Conservation (phyloP, 2,888 invertebrate genomes). For the Dexiosoma caninum region DNA sequence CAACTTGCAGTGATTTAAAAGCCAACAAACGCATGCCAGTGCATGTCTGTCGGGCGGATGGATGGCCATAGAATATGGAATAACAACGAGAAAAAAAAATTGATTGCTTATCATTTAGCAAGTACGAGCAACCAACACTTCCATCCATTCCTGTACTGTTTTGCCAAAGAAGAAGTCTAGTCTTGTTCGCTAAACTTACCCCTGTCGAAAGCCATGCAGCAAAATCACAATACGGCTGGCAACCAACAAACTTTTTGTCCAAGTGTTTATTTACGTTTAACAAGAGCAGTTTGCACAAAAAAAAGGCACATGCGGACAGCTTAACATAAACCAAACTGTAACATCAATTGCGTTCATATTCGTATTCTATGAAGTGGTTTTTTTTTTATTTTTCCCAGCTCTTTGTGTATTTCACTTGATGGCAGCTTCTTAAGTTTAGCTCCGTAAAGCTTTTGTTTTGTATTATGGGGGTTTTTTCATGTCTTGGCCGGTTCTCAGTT, state of each 20-base stretch:
- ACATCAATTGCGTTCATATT: neutral
- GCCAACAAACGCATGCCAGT: slow-evolving; percentile 15
- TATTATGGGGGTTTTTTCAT: slow-evolving; percentile 10
- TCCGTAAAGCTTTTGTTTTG: slow-evolving; percentile 45
- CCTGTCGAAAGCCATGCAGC: neutral
- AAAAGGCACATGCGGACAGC: slow-evolving; percentile 65
- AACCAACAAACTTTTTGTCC: slow-evolving; percentile 41
- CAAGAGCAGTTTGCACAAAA: slow-evolving; percentile 64
- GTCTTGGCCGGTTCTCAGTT: neutral
- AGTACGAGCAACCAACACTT: neutral
- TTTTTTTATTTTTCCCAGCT: neutral
- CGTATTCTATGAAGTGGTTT: neutral
- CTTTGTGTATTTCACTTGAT: slow-evolving; percentile 10
- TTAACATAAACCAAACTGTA: slow-evolving; percentile 59
- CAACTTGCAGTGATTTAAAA: neutral
- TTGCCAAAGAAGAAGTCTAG: neutral
- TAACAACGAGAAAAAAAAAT: slow-evolving; percentile 47
- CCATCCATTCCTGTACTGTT: neutral
- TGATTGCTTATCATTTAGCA: slow-evolving; percentile 56
- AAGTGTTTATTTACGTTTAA: slow-evolving; percentile 64
- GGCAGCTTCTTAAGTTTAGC: slow-evolving; percentile 23
- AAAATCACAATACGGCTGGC: neutral
- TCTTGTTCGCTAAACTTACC: neutral
- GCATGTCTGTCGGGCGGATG: neutral
- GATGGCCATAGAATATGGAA: neutral